Evolutionary conservation across 2,888 invertebrate species (phyloP).

Genomic region (Argyresthia albistria): DNA sequence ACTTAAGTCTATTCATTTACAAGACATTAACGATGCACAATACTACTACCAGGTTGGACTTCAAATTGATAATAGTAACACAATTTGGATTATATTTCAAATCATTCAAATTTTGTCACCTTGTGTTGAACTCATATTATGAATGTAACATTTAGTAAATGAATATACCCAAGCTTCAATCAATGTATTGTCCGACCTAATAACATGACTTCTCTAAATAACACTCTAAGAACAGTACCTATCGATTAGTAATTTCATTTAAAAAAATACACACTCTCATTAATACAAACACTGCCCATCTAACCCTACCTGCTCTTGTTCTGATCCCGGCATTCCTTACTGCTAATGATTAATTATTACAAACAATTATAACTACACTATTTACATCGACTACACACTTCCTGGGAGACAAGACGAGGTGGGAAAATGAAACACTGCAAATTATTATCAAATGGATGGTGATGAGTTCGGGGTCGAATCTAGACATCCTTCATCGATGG

Average conservation of each 20-base stretch:
- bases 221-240: constrained; percentile 51
- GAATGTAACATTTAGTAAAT: too few species aligned
- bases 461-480: too few species aligned
- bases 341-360: constrained; percentile 41
- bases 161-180: background rate
- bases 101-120: too few species aligned
- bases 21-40: background rate
- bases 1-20: background rate
- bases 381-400: constrained; percentile 58
- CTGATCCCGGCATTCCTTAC: constrained; percentile 51
- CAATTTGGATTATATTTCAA: too few species aligned
- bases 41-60: too few species aligned
- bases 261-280: constrained; percentile 60
- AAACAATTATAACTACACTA: constrained; percentile 43
- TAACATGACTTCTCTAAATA: constrained; percentile 45
- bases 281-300: constrained; percentile 24
- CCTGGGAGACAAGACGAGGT: constrained; percentile 29
- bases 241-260: constrained; percentile 39
- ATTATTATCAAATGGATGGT: too few species aligned
- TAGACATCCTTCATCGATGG: too few species aligned
- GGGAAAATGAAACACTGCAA: too few species aligned
- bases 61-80: too few species aligned
- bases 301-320: constrained; percentile 25
- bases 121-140: too few species aligned
- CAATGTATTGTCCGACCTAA: constrained; percentile 15